Evolutionary conservation across 2,797 vertebrate genomes (phyloP).

Genomic region (Sciurus vulgaris): DNA sequence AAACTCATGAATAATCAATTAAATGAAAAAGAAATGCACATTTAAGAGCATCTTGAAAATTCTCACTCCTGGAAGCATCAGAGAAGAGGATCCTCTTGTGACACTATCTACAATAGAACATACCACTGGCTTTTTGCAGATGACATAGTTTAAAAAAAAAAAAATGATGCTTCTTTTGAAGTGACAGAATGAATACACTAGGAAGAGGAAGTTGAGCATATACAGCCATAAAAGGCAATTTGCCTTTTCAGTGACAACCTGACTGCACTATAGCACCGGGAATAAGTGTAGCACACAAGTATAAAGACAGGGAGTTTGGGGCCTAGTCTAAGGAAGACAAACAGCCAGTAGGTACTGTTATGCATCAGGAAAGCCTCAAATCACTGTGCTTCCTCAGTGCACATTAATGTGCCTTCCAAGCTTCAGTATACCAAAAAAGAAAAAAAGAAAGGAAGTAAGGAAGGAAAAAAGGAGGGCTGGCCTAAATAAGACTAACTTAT

Average conservation of each 20-base stretch:
- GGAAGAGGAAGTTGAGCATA: conserved; percentile 29
- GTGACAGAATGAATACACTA: conserved; percentile 7
- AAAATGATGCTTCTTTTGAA: conserved; percentile 44
- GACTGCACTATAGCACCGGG: neutral
- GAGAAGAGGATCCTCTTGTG: neutral
- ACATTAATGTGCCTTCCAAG: neutral
- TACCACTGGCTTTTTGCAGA: conserved; percentile 11
- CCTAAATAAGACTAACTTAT: neutral
- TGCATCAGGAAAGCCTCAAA: too few relatives aligned
- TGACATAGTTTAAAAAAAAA: neutral
- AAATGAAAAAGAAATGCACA: conserved; percentile 42
- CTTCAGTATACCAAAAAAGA: neutral
- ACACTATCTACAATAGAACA: neutral
- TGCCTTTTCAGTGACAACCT: conserved; percentile 34
- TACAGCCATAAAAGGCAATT: neutral
- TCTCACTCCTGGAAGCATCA: neutral
- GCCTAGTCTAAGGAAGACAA: neutral
- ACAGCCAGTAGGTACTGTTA: neutral
- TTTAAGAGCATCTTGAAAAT: conserved; percentile 56
- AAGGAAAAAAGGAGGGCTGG: neutral
- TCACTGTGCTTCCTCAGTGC: neutral
- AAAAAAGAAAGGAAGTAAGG: neutral
- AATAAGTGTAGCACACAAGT: neutral
- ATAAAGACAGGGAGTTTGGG: neutral
- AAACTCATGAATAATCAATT: conserved; percentile 78